Conservation (phyloP, 1,140 invertebrate genomes). For the Heliconius hewitsoni region DNA sequence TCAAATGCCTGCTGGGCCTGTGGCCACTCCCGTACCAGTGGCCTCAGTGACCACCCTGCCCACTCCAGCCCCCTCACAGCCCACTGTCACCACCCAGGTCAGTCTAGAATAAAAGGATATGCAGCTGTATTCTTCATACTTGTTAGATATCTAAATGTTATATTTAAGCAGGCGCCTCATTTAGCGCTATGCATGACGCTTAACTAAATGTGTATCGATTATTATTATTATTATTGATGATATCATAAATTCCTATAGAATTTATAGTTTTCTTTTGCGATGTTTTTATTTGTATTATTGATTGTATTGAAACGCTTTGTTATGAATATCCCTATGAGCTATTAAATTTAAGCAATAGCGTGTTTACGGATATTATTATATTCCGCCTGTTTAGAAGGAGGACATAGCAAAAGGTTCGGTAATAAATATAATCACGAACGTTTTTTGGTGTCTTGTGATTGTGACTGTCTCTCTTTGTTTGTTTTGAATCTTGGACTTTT, state of each 20-base stretch:
- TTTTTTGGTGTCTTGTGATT: not conserved
- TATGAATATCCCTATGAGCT: conserved; percentile 8
- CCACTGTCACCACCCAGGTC: conserved; percentile 62
- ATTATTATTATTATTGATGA: not conserved
- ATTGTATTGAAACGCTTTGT: conserved; percentile 7
- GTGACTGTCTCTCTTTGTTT: not conserved
- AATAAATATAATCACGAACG: not conserved
- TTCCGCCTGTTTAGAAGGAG: not conserved
- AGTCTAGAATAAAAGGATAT: not conserved
- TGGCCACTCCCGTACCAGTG: conserved; percentile 52
- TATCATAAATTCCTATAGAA: conserved; percentile 4
- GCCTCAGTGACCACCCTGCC: conserved; percentile 42
- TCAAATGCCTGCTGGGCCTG: conserved; percentile 54
- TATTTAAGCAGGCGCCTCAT: conserved; percentile 3
- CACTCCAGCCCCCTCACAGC: conserved; percentile 40
- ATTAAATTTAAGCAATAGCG: conserved; percentile 9
- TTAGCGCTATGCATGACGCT: conserved; percentile 12
- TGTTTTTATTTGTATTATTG: not conserved
- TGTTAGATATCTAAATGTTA: not conserved
- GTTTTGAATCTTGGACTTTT: not conserved
- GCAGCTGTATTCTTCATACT: not conserved
- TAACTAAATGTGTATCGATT: not conserved
- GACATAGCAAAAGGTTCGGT: not conserved
- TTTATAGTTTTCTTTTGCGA: conserved; percentile 10
- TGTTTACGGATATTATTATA: conserved; percentile 6